Base-by-base conservation (phyloP, 1,140 invertebrate species). In the Aphelenchoides fujianensis region DNA sequence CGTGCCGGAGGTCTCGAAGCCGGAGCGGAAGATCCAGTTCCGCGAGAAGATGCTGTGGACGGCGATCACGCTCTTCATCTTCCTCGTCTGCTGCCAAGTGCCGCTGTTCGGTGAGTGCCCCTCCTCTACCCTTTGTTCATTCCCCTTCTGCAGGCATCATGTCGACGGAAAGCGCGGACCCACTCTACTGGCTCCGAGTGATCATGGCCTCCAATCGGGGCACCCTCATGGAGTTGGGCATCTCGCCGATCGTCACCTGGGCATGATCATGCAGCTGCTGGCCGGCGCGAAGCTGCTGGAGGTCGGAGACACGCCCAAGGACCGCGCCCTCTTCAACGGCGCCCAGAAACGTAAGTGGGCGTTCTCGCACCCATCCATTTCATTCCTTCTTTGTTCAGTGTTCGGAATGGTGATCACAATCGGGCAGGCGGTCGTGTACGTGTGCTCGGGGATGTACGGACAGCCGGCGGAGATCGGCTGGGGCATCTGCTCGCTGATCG, bases 321-420 rank as follows among this genome's bases (percentile, higher is more conserved):
- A 99, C 84, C 89, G 97, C 86, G 97, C 97, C 34, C 87, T 99
- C 0, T 99, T 99, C 86, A 99, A 99, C 86, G 97, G 97, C 82
- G 97, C 97, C 53, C 97, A 99, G 86, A 99, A 99, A 90, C 89
- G 93, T 95, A 89, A 90, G 89, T 75, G 31, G 83, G 41, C 12
- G 23, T 12, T 48, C 41, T 48, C 12, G 12, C 23, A 23, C 41
- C 12, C 12, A 12, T 48, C 41, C 12, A 48, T 16, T 48, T 48
- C 41, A 16, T 32, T 78, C 79, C 75, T 73, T 79, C 88, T 64
- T 86, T n/a, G n/a, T n/a, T n/a, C n/a, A 92, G 92, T 99, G 66
- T 99, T 99, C 87, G 97, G 96, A 80, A 98, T 99, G 95, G 92
- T 99, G n/a, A 98, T 99, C 72, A 99, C 97, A 16, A 91, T 99